Evolutionary conservation across 2,797 vertebrate genomes (phyloP), one percentile per base, ranked within the genome.

Genomic region (Parauchenoglanis punctatus): DNA sequence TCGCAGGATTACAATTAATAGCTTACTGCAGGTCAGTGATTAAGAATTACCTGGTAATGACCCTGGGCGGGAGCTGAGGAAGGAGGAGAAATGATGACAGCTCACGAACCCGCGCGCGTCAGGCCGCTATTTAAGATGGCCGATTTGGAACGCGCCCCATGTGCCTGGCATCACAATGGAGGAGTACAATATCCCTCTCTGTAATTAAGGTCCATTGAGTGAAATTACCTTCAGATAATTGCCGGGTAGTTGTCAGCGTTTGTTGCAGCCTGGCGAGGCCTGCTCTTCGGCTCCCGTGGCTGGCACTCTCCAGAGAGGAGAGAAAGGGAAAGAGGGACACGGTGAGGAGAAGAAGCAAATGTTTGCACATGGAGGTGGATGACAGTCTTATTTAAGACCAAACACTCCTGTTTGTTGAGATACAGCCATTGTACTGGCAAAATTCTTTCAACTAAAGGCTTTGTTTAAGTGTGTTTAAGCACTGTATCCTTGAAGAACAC

Each of bases 161-260:
- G 89, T 92, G 89, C 92, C 91, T 63, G 89, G 89, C 84, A 93
- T 93, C 93, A 94, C 93, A 93, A 93, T 93, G 93, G 94, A 93
- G 91, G 92, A 90, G 94, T 91, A 93, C 93, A 92, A 91, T 94
- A 90, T 90, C 94, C 93, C 88, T 88, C 92, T 85, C 91, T 90
- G 93, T 96, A 96, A 97, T 97, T 97, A 96, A 96, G 95, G 94
- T 94, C 96, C 94, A 95, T 95, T 95, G 94, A 94, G 94, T 95
- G 97, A 96, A 96, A 95, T 95, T 96, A 93, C 95, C 94, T 94
- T 92, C 92, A 59, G 92, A 91, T 96, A 96, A 95, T 96, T 96
- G 95, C 92, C 93, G 94, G 95, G 95, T 96, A 96, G 95, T 95
- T 96, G 96, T 96, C 95, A 95, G 95, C 93, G 91, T 95, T 94